Base-by-base conservation (phyloP, 1,140 invertebrate genomes). In the Temnothorax nylanderi region DNA sequence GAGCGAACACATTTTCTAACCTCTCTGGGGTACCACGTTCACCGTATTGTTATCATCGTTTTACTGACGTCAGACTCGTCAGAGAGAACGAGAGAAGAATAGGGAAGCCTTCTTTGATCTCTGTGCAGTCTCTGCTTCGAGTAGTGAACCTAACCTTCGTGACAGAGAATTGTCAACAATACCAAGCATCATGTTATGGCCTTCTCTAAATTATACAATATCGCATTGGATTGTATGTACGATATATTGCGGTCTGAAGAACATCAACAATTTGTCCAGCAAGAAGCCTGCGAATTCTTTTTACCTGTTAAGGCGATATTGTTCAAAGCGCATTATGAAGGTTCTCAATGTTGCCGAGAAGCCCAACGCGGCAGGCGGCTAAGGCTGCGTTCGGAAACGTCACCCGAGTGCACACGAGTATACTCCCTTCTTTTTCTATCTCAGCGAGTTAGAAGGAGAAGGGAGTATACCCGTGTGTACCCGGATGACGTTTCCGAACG, bases 361-460 rank as follows among this genome's bases (percentile, higher is more conserved):
- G 96, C 99, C 99, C 96, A 99, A 99, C 96, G 99, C 99, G 44
- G 99, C n/a, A n/a, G n/a, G n/a, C n/a, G n/a, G n/a, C n/a, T n/a
- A n/a, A n/a, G n/a, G n/a, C n/a, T n/a, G n/a, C n/a, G n/a, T n/a
- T n/a, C n/a, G n/a, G n/a, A n/a, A n/a, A n/a, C n/a, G n/a, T n/a
- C n/a, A n/a, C n/a, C n/a, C n/a, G n/a, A n/a, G n/a, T n/a, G n/a
- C n/a, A n/a, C n/a, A n/a, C n/a, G n/a, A n/a, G n/a, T n/a, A n/a
- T n/a, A n/a, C n/a, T n/a, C n/a, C n/a, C n/a, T n/a, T n/a, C n/a
- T n/a, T n/a, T n/a, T n/a, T n/a, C n/a, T n/a, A n/a, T n/a, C n/a
- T n/a, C n/a, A n/a, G n/a, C n/a, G n/a, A n/a, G n/a, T n/a, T n/a
- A n/a, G n/a, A n/a, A n/a, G n/a, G n/a, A n/a, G n/a, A n/a, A n/a